These are phyloP conservation scores for Chionis minor DNA, from an alignment of 2,113 vertebrate genomes.

Conservation along the genomic window DNA sequence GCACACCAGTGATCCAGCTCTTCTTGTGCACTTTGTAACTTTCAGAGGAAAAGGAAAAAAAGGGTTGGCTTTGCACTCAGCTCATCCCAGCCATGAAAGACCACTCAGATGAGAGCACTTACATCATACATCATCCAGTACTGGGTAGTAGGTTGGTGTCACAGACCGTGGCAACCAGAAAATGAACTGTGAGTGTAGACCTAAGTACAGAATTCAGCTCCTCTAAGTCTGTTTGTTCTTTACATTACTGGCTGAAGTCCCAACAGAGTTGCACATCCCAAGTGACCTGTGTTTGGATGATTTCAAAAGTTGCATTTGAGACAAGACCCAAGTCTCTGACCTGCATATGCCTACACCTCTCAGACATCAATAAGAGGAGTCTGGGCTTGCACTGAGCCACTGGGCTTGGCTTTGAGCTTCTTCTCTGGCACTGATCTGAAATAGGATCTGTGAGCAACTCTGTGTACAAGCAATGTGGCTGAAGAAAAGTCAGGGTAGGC, in stretches of 20 bases:
- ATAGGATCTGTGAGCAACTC: background rate
- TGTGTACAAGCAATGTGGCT: background rate
- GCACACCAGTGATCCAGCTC: background rate
- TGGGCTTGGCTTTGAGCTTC: background rate
- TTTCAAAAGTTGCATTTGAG: background rate
- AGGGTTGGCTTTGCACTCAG: background rate
- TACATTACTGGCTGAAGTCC: background rate
- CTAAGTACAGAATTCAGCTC: background rate
- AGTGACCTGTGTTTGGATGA: background rate
- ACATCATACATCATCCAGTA: background rate
- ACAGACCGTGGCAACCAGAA: background rate
- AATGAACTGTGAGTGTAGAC: background rate
- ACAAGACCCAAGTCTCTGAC: background rate
- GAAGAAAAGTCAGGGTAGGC: background rate
- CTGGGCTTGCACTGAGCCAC: background rate
- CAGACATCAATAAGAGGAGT: background rate
- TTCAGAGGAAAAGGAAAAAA: background rate
- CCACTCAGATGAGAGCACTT: background rate
- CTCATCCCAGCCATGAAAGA: background rate
- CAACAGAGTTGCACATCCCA: background rate
- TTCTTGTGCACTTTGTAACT: background rate
- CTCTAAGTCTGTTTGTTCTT: background rate
- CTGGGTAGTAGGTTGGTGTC: background rate
- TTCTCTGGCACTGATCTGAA: background rate
- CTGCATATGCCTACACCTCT: rapidly evolving